phyloP scores from a whole-genome alignment of 2,888 invertebrate genomes.

The Deroplatys truncata region DNA sequence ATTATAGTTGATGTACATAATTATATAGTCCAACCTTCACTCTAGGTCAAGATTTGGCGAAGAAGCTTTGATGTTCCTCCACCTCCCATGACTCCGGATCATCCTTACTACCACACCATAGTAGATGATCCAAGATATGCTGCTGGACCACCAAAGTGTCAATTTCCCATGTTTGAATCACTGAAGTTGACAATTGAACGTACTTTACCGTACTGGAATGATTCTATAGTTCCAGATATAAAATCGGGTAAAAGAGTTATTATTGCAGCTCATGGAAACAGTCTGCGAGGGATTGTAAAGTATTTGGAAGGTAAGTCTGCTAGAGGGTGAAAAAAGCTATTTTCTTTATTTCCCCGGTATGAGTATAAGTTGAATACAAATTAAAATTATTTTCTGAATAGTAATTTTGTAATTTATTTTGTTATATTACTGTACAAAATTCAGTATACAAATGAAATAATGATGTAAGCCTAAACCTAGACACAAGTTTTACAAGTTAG shows the following conservation, averaged over 20 bases:
- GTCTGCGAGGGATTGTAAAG: conserved; percentile 79
- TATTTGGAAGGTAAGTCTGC: conserved; percentile 68
- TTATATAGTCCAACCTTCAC: background rate
- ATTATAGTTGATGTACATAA: background rate
- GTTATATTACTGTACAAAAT: too few relatives aligned
- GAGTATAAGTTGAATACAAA: too few relatives aligned
- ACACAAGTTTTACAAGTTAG: too few relatives aligned
- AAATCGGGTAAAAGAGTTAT: conserved; percentile 74
- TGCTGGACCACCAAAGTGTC: conserved; percentile 62
- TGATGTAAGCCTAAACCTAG: too few relatives aligned
- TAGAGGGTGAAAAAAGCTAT: background rate
- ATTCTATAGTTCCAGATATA: conserved; percentile 76
- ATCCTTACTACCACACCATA: conserved; percentile 71
- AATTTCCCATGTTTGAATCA: conserved; percentile 81
- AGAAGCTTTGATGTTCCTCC: conserved; percentile 79
- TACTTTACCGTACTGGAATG: conserved; percentile 82
- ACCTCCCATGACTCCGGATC: conserved; percentile 71
- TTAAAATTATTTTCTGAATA: too few relatives aligned
- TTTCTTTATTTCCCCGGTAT: too few relatives aligned
- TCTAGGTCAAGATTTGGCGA: conserved; percentile 77
- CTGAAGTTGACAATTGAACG: conserved; percentile 76
- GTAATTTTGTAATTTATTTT: too few relatives aligned
- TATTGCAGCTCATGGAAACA: conserved; percentile 84
- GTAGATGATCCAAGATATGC: conserved; percentile 70
- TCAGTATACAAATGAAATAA: too few relatives aligned